These are phyloP conservation scores for Pyrgus malvae DNA, from an alignment of 2,888 invertebrate species.

Conservation along the genomic window DNA sequence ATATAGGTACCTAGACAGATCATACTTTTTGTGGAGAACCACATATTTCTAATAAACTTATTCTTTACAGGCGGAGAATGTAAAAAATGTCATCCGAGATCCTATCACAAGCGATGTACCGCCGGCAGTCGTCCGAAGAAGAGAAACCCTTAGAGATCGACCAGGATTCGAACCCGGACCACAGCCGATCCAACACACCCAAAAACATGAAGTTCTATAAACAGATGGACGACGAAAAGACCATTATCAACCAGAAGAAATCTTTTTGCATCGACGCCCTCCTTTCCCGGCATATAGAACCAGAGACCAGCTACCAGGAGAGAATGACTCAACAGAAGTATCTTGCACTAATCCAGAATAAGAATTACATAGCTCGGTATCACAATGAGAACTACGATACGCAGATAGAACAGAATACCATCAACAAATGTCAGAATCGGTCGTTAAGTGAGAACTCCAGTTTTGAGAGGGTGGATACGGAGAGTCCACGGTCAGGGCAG, in stretches of 20 bases:
- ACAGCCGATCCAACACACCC: slow-evolving; percentile 64
- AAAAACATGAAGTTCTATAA: slow-evolving; percentile 67
- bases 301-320: slow-evolving; percentile 57
- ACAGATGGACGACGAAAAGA: slow-evolving; percentile 59
- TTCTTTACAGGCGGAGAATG: slow-evolving; percentile 35
- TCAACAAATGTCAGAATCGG: slow-evolving; percentile 55
- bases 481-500: slow-evolving; percentile 59
- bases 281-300: slow-evolving; percentile 82
- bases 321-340: slow-evolving; percentile 67
- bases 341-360: slow-evolving; percentile 63
- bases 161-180: slow-evolving; percentile 57
- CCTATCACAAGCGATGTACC: slow-evolving; percentile 53
- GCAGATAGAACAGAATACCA: slow-evolving; percentile 72
- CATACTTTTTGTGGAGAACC: too few species aligned
- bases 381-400: slow-evolving; percentile 69
- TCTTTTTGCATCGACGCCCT: slow-evolving; percentile 96
- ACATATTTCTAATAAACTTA: too few species aligned
- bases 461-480: slow-evolving; percentile 42
- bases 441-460: slow-evolving; percentile 33
- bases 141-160: slow-evolving; percentile 65
- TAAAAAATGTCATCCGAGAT: slow-evolving; percentile 50
- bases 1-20: too few species aligned
- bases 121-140: slow-evolving; percentile 54
- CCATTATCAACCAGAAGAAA: slow-evolving; percentile 80
- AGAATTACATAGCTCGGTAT: slow-evolving; percentile 65